Percentiles rank a stretch among this genome's conserved stretches.
Evolutionary conservation across 2,888 invertebrate genomes (phyloP).

Genomic region (Dysmachus trigonus): DNA sequence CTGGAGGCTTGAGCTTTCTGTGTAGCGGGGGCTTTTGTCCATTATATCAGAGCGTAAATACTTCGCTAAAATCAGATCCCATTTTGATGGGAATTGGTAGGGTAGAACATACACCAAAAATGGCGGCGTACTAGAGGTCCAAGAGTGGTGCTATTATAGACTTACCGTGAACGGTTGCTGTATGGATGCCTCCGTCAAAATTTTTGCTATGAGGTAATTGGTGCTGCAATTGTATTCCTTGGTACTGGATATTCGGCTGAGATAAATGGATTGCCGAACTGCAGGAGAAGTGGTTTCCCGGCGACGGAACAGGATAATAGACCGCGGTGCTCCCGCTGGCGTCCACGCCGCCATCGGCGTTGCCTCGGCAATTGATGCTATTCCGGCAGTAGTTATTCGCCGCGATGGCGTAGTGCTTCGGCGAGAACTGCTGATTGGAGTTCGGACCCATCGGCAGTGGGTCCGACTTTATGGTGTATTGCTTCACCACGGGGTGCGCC

Average conservation of each 20-base stretch:
- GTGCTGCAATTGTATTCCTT: slow-evolving; percentile 56
- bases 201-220: slow-evolving; percentile 44
- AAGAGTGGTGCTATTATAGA: slow-evolving; percentile 39
- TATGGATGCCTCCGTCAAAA: slow-evolving; percentile 53
- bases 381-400: slow-evolving; percentile 51
- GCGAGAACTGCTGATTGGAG: slow-evolving; percentile 49
- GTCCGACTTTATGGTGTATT: slow-evolving; percentile 49
- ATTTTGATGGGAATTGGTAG: background rate
- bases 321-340: slow-evolving; percentile 57
- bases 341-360: slow-evolving; percentile 31
- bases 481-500: slow-evolving; percentile 50
- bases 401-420: slow-evolving; percentile 50
- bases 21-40: background rate
- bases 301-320: slow-evolving; percentile 59
- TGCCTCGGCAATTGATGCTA: background rate
- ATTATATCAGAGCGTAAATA: slow-evolving; percentile 32
- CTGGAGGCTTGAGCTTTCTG: background rate
- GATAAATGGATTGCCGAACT: slow-evolving; percentile 51
- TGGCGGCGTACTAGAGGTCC: background rate
- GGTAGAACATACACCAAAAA: background rate
- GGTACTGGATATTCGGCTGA: slow-evolving; percentile 63
- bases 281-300: slow-evolving; percentile 49
- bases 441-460: slow-evolving; percentile 49
- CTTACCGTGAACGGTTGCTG: slow-evolving; percentile 64
- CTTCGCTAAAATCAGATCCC: slow-evolving; percentile 11